A percentile compares a stretch with the other conserved stretches of the same genome.
Conservation (phyloP, 2,888 invertebrate genomes). For the Chrysodeixis includens region DNA sequence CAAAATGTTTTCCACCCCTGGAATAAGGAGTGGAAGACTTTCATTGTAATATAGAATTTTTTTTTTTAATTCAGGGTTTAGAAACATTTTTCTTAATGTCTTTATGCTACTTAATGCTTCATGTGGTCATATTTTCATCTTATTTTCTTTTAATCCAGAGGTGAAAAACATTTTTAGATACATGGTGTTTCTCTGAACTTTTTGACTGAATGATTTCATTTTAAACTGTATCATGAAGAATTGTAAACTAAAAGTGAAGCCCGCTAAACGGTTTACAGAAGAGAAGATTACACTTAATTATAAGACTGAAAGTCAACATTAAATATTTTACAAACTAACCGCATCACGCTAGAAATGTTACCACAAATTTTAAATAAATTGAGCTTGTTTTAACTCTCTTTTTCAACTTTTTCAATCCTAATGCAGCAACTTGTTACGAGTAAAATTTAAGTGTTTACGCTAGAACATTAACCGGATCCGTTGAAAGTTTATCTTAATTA, state of each 20-base stretch:
- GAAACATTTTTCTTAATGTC: not conserved
- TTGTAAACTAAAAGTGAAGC: not conserved
- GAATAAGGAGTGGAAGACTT: not conserved
- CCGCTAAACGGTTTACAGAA: not conserved
- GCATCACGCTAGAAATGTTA: slow-evolving; percentile 33
- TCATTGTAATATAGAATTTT: not conserved
- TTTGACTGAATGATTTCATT: too few species aligned
- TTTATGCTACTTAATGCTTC: too few species aligned
- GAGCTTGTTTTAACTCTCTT: slow-evolving; percentile 42
- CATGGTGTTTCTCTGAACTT: too few species aligned
- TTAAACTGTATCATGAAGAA: not conserved
- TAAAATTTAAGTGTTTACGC: slow-evolving; percentile 75
- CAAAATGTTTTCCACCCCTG: not conserved
- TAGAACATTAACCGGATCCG: slow-evolving; percentile 74
- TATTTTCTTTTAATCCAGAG: too few species aligned
- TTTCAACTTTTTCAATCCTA: slow-evolving; percentile 52
- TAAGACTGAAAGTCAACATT: slow-evolving; percentile 19
- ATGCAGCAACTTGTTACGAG: slow-evolving; percentile 66
- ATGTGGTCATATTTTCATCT: too few species aligned
- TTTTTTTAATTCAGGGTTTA: not conserved
- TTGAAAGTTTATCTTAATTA: slow-evolving; percentile 83
- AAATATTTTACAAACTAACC: slow-evolving; percentile 22
- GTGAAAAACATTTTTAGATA: too few species aligned
- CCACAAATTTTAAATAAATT: slow-evolving; percentile 48
- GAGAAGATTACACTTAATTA: slow-evolving; percentile 3